Conservation (phyloP, 2,888 invertebrate species). For the Rhorus exstirpatorius region DNA sequence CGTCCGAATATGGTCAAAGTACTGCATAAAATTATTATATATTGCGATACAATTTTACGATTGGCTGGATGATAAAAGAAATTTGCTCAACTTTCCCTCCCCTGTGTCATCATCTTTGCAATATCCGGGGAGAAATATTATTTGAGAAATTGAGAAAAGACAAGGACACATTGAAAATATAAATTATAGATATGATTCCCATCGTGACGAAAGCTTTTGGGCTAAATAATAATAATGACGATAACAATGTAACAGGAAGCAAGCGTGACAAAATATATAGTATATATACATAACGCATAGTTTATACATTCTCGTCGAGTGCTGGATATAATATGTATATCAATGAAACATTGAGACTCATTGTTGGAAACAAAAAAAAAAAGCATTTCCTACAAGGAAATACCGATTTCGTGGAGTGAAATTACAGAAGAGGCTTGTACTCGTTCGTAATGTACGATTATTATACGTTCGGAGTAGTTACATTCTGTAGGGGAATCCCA, state of each 20-base stretch:
- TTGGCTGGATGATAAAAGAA: background rate
- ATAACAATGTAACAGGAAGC: conserved; percentile 56
- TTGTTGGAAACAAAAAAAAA: conserved; percentile 12
- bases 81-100: background rate
- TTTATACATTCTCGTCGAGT: conserved; percentile 55
- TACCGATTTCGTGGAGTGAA: conserved; percentile 28
- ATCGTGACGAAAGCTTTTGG: conserved; percentile 24
- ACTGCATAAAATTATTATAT: background rate
- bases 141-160: conserved; percentile 1
- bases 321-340: conserved; percentile 30
- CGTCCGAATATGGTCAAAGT: background rate
- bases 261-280: conserved; percentile 61
- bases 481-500: background rate
- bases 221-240: conserved; percentile 14
- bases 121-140: background rate
- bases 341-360: conserved; percentile 46
- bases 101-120: too few species aligned
- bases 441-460: conserved; percentile 1
- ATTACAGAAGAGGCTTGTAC: conserved; percentile 14
- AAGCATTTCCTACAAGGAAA: conserved; percentile 58
- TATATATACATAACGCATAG: conserved; percentile 46
- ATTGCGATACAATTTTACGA: background rate
- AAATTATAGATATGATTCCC: conserved; percentile 7
- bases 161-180: background rate
- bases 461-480: conserved; percentile 11